Evolutionary conservation across 2,113 vertebrate species (phyloP).

Genomic region (Lepisosteus osseus): DNA sequence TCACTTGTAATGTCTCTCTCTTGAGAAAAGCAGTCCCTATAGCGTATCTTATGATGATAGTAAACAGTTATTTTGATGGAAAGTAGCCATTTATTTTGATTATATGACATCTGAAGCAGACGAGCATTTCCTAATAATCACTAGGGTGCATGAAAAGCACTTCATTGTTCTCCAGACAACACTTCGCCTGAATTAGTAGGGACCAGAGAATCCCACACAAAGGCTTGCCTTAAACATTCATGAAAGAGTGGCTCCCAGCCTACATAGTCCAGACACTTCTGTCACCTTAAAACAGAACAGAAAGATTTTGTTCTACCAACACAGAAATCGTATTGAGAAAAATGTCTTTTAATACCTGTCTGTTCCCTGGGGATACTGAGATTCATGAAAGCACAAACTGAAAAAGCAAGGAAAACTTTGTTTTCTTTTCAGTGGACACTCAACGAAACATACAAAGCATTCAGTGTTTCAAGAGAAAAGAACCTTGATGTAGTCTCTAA

Average conservation of each 20-base stretch:
- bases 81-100: too few species aligned
- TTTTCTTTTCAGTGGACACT: constrained; percentile 28
- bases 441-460: constrained; percentile 24
- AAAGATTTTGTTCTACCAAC: constrained; percentile 34
- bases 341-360: constrained; percentile 30
- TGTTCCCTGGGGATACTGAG: constrained; percentile 23
- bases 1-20: too few species aligned
- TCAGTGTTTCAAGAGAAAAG: constrained; percentile 7
- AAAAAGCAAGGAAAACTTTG: constrained; percentile 26
- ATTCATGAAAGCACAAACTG: constrained; percentile 10
- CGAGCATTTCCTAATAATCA: not conserved
- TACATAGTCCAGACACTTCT: constrained; percentile 1
- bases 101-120: too few species aligned
- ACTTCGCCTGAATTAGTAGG: constrained; percentile 10
- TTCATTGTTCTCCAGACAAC: not conserved
- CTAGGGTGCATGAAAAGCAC: not conserved
- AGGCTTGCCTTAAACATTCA: not conserved
- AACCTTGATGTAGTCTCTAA: constrained; percentile 10
- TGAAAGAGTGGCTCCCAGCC: not conserved
- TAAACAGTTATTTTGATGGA: too few species aligned
- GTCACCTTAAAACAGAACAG: constrained; percentile 21
- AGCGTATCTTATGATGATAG: not conserved
- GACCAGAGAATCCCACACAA: not conserved
- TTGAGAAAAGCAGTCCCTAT: not conserved
- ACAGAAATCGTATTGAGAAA: constrained; percentile 26